These are phyloP conservation scores for Pediacus dermestoides DNA, from an alignment of 2,888 invertebrate species.

Conservation along the genomic window DNA sequence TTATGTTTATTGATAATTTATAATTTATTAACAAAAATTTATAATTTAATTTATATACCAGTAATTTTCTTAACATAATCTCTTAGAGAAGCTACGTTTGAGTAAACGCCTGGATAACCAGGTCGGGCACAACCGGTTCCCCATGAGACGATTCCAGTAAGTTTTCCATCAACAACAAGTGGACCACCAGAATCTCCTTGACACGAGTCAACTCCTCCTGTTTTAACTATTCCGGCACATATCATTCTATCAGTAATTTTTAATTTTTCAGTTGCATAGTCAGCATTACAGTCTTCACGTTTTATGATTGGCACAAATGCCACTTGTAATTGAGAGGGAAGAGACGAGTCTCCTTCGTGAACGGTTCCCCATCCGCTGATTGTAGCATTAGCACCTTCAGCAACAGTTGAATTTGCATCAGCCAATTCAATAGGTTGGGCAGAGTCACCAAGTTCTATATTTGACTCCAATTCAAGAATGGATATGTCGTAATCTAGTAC, in stretches of 20 bases:
- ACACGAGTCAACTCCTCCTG: conserved; percentile 54
- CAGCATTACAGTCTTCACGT: conserved; percentile 20
- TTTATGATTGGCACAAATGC: conserved; percentile 22
- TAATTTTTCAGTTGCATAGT: conserved; percentile 3
- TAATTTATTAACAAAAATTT: no score
- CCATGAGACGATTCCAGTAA: conserved; percentile 26
- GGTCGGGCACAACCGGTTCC: conserved; percentile 22
- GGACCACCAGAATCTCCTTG: conserved; percentile 42
- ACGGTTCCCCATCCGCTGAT: conserved; percentile 27
- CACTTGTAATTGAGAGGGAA: conserved; percentile 18
- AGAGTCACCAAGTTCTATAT: conserved; percentile 43
- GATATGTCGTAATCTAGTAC: conserved; percentile 25
- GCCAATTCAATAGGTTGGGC: conserved; percentile 32
- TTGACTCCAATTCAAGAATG: conserved; percentile 29
- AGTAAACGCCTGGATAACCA: conserved; percentile 23
- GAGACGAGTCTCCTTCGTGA: conserved; percentile 12
- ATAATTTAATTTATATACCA: no score
- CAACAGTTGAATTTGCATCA: conserved; percentile 12
- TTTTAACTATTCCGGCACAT: conserved; percentile 53
- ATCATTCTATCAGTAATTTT: conserved; percentile 51
- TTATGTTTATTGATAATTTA: no score
- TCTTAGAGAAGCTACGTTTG: conserved; percentile 14
- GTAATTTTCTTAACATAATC: conserved; percentile 15
- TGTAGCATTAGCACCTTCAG: conserved; percentile 5
- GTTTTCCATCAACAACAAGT: conserved; percentile 18